phyloP scores from a whole-genome alignment of 2,113 vertebrate species.

The Chloropsis cyanopogon region DNA sequence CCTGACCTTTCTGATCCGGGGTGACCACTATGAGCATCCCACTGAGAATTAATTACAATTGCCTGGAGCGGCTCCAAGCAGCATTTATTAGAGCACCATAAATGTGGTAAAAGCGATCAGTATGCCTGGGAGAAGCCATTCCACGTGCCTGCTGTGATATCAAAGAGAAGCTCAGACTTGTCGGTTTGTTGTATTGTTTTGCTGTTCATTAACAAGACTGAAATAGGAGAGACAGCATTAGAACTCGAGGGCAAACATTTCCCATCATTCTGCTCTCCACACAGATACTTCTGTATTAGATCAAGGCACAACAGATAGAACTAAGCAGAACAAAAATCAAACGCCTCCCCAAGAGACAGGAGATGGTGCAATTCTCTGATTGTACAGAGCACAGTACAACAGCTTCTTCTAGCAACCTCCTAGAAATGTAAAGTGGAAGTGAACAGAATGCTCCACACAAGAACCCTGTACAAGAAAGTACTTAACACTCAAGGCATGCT shows the following conservation, averaged over 20 bases:
- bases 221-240: conserved; percentile 1
- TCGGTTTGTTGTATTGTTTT: conserved; percentile 1
- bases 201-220: conserved; percentile 31
- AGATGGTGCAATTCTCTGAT: not conserved
- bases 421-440: not conserved
- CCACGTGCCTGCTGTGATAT: not conserved
- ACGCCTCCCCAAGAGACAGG: not conserved
- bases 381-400: not conserved
- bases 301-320: not conserved
- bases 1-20: conserved; percentile 52
- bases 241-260: conserved; percentile 39
- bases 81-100: conserved; percentile 31
- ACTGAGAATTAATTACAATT: conserved; percentile 63
- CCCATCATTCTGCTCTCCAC: not conserved
- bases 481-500: not conserved
- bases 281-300: not conserved
- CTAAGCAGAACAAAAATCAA: conserved; percentile 3
- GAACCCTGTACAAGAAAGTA: not conserved
- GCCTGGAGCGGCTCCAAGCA: conserved; percentile 45
- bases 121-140: conserved; percentile 15
- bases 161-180: conserved; percentile 35
- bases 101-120: conserved; percentile 34
- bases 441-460: not conserved
- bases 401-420: not conserved
- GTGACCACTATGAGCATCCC: conserved; percentile 52